A percentile compares a stretch with the other conserved stretches of the same genome.
phyloP scores from a whole-genome alignment of 1,140 invertebrate genomes.

The Heliconius hermathena region DNA sequence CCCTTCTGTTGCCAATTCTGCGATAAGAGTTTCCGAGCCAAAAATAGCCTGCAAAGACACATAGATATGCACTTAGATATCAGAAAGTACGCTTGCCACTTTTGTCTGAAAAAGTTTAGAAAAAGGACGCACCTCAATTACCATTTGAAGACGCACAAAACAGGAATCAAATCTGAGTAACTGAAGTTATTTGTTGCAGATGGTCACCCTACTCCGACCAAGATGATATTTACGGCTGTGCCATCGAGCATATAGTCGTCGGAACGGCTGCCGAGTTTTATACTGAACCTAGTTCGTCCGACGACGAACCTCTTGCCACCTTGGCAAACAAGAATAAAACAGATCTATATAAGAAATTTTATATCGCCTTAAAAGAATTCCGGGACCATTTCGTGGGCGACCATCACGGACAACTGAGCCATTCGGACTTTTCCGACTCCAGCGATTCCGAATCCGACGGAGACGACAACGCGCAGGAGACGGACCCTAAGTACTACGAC shows the following conservation, averaged over 20 bases:
- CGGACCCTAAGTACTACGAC: conserved; percentile 52
- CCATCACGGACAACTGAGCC: conserved; percentile 40
- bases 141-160: conserved; percentile 58
- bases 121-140: conserved; percentile 61
- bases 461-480: conserved; percentile 25
- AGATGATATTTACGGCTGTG: neutral
- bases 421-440: conserved; percentile 54
- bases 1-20: conserved; percentile 83
- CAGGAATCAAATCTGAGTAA: conserved; percentile 39
- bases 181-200: conserved; percentile 69
- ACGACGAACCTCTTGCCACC: conserved; percentile 57
- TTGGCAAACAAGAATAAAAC: conserved; percentile 42
- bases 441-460: conserved; percentile 46
- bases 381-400: conserved; percentile 55
- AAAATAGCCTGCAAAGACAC: conserved; percentile 60
- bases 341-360: conserved; percentile 54
- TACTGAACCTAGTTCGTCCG: conserved; percentile 24
- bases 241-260: neutral
- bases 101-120: conserved; percentile 79
- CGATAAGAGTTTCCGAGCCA: conserved; percentile 63
- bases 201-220: conserved; percentile 36
- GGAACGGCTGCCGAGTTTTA: neutral
- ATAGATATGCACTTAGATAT: conserved; percentile 61
- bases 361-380: conserved; percentile 60
- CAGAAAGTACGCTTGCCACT: conserved; percentile 77